phyloP scores from a whole-genome alignment of 2,888 invertebrate genomes.

The Pachydiplax longipennis region DNA sequence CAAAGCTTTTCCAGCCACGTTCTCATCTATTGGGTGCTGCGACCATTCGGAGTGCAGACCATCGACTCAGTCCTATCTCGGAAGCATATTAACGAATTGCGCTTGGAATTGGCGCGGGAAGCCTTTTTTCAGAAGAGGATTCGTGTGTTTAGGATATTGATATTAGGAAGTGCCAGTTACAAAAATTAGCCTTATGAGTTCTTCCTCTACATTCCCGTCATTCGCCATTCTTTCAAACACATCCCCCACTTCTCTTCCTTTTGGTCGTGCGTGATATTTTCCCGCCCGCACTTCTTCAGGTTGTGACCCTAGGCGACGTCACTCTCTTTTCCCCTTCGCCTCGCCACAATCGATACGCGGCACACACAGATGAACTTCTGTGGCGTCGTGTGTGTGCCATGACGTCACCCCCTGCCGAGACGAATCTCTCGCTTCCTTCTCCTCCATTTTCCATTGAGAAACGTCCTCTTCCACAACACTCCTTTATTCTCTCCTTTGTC shows the following conservation, averaged over 20 bases:
- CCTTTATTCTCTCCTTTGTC: background rate
- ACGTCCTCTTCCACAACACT: background rate
- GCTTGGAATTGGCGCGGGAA: too few relatives aligned
- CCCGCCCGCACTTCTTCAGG: background rate
- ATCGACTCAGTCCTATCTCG: too few relatives aligned
- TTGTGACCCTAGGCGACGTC: constrained; percentile 28
- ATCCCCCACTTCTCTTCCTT: background rate
- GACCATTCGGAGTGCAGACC: too few relatives aligned
- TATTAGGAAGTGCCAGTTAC: too few relatives aligned
- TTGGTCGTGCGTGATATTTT: background rate
- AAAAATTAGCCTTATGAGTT: too few relatives aligned
- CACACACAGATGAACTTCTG: constrained; percentile 3
- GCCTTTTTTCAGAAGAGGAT: too few relatives aligned
- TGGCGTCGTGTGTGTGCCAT: constrained; percentile 8
- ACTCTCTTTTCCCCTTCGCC: background rate
- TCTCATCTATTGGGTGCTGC: too few relatives aligned
- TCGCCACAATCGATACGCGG: constrained; percentile 29
- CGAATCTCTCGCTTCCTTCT: background rate
- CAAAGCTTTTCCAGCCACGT: too few relatives aligned
- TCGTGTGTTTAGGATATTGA: too few relatives aligned
- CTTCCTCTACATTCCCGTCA: too few relatives aligned
- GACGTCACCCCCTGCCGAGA: constrained; percentile 34
- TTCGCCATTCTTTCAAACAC: too few relatives aligned
- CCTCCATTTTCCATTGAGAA: background rate
- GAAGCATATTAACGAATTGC: too few relatives aligned